Base-by-base conservation (phyloP, 2,797 vertebrate species). In the Luscinia luscinia region DNA sequence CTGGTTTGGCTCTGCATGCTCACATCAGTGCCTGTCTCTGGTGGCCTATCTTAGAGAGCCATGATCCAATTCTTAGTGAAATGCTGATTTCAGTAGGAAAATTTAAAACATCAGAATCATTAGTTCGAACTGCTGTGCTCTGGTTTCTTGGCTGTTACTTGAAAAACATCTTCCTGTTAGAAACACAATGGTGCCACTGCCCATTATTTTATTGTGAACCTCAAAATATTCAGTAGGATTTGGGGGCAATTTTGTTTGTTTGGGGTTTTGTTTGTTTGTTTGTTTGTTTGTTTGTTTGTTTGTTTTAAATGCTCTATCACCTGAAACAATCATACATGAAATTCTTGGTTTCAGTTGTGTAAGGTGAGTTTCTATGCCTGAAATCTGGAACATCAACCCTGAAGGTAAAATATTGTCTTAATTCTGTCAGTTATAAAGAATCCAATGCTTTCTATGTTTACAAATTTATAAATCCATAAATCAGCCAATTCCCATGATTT, bases 361-460 rank as follows among this genome's bases (percentile, higher is more conserved):
- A 48, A 69, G 23, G 15, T 87, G 52, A 52, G 57, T 69, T 92
- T 84, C 51, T 55, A 0, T 54, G 12, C 23, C 68, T 83, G 48
- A 87, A 79, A 49, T 59, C 9, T 40, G n/a, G 40, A 69, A 21
- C 11, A 38, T 59, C 16, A 43, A 15, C 34, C 67, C 8, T 57
- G n/a, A n/a, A 89, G 21, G 55, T 74, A 84, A 94, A 82, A 55
- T 38, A 2, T 57, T 85, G 75, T 89, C 12, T 64, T 58, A 68
- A 70, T 52, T 81, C 17, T 67, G 4, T 15, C n/a, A 74, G 1
- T 61, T 77, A 45, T 46, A 69, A 91, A 61, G 13, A 80, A 80
- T 52, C 13, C 6, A 74, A 2, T 46, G 15, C 18, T 79, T 92
- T n/a, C 27, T n/a, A 2, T 85, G 9, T 41, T 94, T 89, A 69